Evolutionary conservation across 2,888 invertebrate genomes (phyloP).

Genomic region (Lampropteryx suffumata): DNA sequence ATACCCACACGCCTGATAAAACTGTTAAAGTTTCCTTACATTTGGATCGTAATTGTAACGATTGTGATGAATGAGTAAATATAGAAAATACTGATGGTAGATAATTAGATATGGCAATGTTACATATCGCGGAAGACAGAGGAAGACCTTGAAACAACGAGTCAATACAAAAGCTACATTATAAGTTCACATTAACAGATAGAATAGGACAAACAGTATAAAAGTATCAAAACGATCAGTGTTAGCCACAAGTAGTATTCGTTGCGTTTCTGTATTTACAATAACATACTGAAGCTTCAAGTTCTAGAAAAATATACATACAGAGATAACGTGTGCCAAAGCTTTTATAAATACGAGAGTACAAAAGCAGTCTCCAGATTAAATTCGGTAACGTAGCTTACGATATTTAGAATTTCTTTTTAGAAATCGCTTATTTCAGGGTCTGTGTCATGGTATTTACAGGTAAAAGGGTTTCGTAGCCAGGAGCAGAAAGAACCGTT

Average conservation of each 20-base stretch:
- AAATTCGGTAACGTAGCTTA: constrained; percentile 83
- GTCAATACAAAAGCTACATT: constrained; percentile 35
- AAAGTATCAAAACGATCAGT: constrained; percentile 71
- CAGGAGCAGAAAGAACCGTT: constrained; percentile 89
- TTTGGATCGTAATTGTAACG: constrained; percentile 12
- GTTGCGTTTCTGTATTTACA: constrained; percentile 66
- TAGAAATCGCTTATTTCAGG: constrained; percentile 86
- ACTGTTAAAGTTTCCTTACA: constrained; percentile 11
- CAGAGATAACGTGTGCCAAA: constrained; percentile 78
- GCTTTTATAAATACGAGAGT: constrained; percentile 76
- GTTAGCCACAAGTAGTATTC: constrained; percentile 58
- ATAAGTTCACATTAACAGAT: constrained; percentile 26
- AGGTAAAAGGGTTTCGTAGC: constrained; percentile 89
- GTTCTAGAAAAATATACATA: constrained; percentile 73
- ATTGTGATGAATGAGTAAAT: constrained; percentile 24
- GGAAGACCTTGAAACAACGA: constrained; percentile 62
- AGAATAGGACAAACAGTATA: constrained; percentile 59
- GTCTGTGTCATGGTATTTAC: constrained; percentile 89
- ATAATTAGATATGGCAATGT: constrained; percentile 36
- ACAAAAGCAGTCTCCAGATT: constrained; percentile 84
- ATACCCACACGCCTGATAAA: background rate
- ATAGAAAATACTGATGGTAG: constrained; percentile 27
- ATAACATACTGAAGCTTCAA: constrained; percentile 58
- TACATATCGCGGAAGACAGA: constrained; percentile 62
- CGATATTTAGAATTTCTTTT: constrained; percentile 58